Evolutionary conservation across 2,113 vertebrate species (phyloP).

Genomic region (Tiliqua scincoides): DNA sequence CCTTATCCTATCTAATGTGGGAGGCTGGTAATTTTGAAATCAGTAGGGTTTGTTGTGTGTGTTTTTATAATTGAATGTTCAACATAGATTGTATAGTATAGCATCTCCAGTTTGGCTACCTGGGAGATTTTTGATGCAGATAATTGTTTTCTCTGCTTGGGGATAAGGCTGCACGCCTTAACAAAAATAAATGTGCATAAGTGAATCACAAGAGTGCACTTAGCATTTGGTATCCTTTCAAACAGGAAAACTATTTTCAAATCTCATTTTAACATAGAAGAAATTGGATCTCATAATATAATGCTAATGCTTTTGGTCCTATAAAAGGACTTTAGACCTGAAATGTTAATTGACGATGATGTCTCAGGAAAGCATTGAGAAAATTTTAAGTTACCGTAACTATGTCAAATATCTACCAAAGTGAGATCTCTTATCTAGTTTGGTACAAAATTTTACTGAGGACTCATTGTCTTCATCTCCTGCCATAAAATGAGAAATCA

Average conservation of each 20-base stretch:
- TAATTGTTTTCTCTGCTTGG: neutral
- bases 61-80: rapidly evolving
- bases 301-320: neutral
- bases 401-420: rapidly evolving
- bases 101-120: neutral
- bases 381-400: too few relatives aligned
- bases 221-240: neutral
- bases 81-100: neutral
- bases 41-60: neutral
- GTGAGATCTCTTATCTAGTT: neutral
- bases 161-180: neutral
- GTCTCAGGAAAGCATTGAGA: neutral
- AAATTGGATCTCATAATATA: too few relatives aligned
- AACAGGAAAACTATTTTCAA: neutral
- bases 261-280: neutral
- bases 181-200: neutral
- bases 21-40: neutral
- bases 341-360: neutral
- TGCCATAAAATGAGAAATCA: rapidly evolving
- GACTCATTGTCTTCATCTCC: neutral
- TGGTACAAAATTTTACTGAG: rapidly evolving
- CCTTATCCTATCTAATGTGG: neutral
- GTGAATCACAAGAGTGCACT: neutral
- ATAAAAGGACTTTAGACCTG: neutral
- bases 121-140: neutral